Percentiles rank a stretch among this genome's conserved stretches.
phyloP scores from a whole-genome alignment of 2,113 vertebrate genomes.

The Ahaetulla prasina region DNA sequence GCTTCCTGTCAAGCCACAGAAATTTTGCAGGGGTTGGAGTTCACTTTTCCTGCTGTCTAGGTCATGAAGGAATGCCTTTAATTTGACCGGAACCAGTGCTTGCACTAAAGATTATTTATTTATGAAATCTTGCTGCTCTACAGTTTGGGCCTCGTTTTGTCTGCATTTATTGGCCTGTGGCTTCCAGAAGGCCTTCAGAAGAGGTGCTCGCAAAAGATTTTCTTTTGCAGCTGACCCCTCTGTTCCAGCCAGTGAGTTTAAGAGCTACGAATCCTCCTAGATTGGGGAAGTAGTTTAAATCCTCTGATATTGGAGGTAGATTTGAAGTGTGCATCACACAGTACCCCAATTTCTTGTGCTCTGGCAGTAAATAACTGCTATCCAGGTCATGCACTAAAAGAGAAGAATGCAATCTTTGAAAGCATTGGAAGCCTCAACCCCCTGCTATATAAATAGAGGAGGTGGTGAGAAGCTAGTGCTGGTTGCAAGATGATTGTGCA shows the following conservation, averaged over 20 bases:
- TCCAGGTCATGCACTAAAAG: neutral
- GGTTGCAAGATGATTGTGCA: neutral
- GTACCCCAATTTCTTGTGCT: neutral
- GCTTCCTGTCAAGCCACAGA: neutral
- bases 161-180: neutral
- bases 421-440: neutral
- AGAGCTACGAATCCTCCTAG: neutral
- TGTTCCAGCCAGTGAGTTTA: neutral
- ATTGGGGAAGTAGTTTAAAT: neutral
- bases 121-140: neutral
- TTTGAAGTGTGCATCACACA: neutral
- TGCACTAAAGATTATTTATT: neutral
- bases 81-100: no score
- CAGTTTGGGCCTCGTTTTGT: neutral
- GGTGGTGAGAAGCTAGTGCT: neutral
- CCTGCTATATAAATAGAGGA: neutral
- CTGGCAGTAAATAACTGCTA: neutral
- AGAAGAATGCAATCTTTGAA: neutral
- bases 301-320: neutral
- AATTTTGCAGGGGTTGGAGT: neutral
- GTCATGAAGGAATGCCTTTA: neutral
- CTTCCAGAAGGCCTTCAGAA: neutral
- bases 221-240: neutral
- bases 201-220: neutral
- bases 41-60: neutral